Conservation (phyloP, 1,140 invertebrate species). For the Scaptomyza hsui region DNA sequence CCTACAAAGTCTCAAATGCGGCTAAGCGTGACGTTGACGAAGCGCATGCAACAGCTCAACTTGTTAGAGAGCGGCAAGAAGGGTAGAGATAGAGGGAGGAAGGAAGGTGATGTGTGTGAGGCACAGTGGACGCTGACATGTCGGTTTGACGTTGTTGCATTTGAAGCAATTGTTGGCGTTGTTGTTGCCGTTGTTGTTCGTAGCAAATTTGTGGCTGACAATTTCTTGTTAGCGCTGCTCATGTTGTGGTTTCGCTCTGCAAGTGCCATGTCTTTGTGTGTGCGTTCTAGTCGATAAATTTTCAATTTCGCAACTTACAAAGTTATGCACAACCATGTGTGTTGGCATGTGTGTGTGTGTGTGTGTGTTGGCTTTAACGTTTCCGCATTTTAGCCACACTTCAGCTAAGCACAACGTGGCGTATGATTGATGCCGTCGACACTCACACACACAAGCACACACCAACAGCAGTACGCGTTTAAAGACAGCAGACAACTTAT, state of each 20-base stretch:
- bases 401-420: conserved; percentile 70
- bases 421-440: conserved; percentile 78
- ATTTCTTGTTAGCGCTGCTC: conserved; percentile 75
- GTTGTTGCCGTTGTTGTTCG: conserved; percentile 12
- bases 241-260: conserved; percentile 54
- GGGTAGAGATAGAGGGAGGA: not conserved
- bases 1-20: conserved; percentile 74
- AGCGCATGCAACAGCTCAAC: conserved; percentile 79
- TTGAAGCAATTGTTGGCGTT: conserved; percentile 27
- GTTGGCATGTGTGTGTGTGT: too few species aligned
- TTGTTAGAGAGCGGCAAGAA: conserved; percentile 47
- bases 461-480: not conserved
- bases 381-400: conserved; percentile 77
- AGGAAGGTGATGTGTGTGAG: not conserved
- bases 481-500: conserved; percentile 51
- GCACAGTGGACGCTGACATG: conserved; percentile 28
- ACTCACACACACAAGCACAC: conserved; percentile 29
- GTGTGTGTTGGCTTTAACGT: conserved; percentile 44
- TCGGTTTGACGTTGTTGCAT: conserved; percentile 34
- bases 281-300: conserved; percentile 78
- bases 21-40: conserved; percentile 78
- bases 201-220: conserved; percentile 77
- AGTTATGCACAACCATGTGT: conserved; percentile 11
- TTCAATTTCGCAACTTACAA: conserved; percentile 67
- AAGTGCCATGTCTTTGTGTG: conserved; percentile 4